Evolutionary conservation across 2,888 invertebrate genomes (phyloP).

Genomic region (Rhopalosiphum nymphaeae): DNA sequence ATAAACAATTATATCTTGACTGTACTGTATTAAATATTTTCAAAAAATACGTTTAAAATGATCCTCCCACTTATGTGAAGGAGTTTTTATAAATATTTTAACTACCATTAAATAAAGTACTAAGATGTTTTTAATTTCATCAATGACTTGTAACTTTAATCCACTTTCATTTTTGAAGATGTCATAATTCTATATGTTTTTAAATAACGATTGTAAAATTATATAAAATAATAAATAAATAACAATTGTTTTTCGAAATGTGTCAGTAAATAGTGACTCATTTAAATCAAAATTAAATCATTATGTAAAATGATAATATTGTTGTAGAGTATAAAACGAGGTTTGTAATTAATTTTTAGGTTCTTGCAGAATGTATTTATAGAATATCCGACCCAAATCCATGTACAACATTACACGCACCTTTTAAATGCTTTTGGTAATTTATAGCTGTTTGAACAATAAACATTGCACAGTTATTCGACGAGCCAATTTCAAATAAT

Average conservation of each 20-base stretch:
- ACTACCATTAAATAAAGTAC: not conserved
- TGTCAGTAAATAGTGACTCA: not conserved
- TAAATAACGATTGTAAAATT: not conserved
- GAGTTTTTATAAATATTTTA: no score
- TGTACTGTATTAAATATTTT: not conserved
- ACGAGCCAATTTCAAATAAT: not conserved
- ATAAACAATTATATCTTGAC: not conserved
- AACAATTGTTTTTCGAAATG: not conserved
- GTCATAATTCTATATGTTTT: not conserved
- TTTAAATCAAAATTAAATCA: not conserved
- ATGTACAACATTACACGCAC: not conserved
- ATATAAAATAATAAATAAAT: not conserved
- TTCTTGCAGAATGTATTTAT: not conserved
- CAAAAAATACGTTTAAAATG: no score
- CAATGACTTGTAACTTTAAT: not conserved
- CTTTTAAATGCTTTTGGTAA: not conserved
- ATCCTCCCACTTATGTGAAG: no score
- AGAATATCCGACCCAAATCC: not conserved
- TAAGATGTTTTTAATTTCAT: not conserved
- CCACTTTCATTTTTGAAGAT: not conserved
- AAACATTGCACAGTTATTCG: not conserved
- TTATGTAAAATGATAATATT: not conserved
- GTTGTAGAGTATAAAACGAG: not conserved
- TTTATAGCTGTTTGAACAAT: not conserved
- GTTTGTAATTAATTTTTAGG: not conserved